Evolutionary conservation across 1,140 invertebrate genomes (phyloP).

Genomic region (Augochlora pura): DNA sequence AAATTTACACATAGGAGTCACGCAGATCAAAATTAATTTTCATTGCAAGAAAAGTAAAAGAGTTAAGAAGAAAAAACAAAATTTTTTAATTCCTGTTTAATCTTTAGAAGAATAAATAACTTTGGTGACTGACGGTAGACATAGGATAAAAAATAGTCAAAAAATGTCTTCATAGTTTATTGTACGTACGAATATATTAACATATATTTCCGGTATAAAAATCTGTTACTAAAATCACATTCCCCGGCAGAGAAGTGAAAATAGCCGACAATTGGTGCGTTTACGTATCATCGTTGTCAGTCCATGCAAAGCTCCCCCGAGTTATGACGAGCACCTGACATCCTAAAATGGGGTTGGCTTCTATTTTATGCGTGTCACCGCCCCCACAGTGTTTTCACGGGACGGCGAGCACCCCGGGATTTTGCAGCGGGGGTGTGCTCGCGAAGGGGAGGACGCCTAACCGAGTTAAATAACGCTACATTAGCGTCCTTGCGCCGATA

Average conservation of each 20-base stretch:
- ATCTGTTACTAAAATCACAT: too few relatives aligned
- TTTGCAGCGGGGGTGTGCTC: constrained; percentile 48
- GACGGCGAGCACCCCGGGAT: constrained; percentile 75
- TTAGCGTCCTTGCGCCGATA: constrained; percentile 73
- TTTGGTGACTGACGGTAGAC: too few relatives aligned
- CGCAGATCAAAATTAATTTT: too few relatives aligned
- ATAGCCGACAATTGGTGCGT: not conserved
- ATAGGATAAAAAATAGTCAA: too few relatives aligned
- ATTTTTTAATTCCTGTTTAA: too few relatives aligned
- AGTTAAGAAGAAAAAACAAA: too few relatives aligned
- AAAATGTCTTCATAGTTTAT: too few relatives aligned
- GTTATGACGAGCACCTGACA: constrained; percentile 48
- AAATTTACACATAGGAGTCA: too few relatives aligned
- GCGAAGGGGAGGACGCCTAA: constrained; percentile 66
- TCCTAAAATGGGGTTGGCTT: constrained; percentile 64
- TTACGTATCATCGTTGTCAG: not conserved
- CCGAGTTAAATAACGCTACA: constrained; percentile 80
- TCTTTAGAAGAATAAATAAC: too few relatives aligned
- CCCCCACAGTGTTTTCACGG: constrained; percentile 78
- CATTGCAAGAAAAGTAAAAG: too few relatives aligned
- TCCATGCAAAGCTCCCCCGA: not conserved
- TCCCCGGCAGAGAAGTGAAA: not conserved
- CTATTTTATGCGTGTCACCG: constrained; percentile 77
- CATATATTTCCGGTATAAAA: too few relatives aligned
- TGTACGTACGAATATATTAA: too few relatives aligned